Conservation (phyloP, 2,888 invertebrate genomes). For the Pomacea canaliculata region DNA sequence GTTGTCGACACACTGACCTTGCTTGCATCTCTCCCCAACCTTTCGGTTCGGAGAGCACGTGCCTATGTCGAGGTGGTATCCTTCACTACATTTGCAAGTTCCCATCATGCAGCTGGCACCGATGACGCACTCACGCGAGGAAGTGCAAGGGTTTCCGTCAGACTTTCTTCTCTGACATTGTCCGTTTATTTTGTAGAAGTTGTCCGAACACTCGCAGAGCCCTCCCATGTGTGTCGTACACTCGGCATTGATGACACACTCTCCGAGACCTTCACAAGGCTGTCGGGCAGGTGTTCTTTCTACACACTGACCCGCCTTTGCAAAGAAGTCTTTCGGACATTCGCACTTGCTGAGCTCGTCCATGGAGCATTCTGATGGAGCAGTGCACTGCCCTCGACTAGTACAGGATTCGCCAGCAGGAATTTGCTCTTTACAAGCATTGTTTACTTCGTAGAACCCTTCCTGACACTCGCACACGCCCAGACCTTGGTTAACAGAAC, state of each 20-base stretch:
- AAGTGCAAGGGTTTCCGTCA: conserved; percentile 16
- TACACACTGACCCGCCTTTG: conserved; percentile 14
- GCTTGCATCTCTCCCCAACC: conserved; percentile 17
- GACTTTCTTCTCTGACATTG: conserved; percentile 14
- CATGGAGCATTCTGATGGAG: conserved; percentile 22
- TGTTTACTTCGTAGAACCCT: conserved; percentile 17
- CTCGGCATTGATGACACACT: conserved; percentile 18
- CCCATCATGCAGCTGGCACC: conserved; percentile 22
- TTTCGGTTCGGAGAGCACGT: conserved; percentile 25
- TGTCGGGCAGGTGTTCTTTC: conserved; percentile 4
- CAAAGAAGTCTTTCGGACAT: conserved; percentile 15
- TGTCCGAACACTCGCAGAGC: conserved; percentile 20
- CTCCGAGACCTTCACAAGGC: conserved; percentile 14
- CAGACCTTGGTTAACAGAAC: conserved; percentile 15
- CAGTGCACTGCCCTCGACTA: conserved; percentile 23
- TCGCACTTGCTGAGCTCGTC: conserved; percentile 8
- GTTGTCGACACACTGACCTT: conserved; percentile 28
- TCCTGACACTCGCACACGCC: conserved; percentile 24
- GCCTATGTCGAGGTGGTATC: conserved; percentile 19
- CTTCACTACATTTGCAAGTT: conserved; percentile 18
- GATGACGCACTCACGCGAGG: conserved; percentile 23
- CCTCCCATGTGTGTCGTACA: conserved; percentile 17
- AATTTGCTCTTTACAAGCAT: conserved; percentile 13
- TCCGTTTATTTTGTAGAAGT: conserved; percentile 9
- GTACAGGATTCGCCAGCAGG: conserved; percentile 22